Evolutionary conservation across 1,140 invertebrate species (phyloP), one percentile per base, ranked within the genome.

Genomic region (Thaumatotibia leucotreta): DNA sequence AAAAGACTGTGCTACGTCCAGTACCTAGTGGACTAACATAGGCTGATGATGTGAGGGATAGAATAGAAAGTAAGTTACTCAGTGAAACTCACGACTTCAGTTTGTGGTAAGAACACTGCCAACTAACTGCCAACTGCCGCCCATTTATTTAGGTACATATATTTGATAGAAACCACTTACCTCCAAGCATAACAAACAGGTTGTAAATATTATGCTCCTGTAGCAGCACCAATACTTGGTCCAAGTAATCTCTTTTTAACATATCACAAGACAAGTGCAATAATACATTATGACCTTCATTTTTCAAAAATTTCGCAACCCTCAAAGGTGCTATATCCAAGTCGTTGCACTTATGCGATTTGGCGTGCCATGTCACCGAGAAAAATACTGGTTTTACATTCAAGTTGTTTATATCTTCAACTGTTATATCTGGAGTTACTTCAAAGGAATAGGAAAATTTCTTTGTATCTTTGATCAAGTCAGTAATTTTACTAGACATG

Each of bases 281-380:
- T 64, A 88, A 66, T 5, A 91, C 80, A 61, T 80, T 64, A 52
- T 87, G 82, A 24, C 70, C 61, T 67, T 72, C 78, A 14, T 32
- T 73, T 58, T 61, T 79, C 49, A 91, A 73, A 66, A 66, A 52
- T 23, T 64, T 75, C 0, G 81, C 85, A 62, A 81, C 72, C 64
- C 65, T 77, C 29, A 91, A 29, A 0, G 88, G 84, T 14, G 74
- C 64, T 20, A 86, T 85, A 50, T 84, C 76, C 31, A 86, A 75
- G 64, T 73, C 63, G 69, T 75, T 68, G 66, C 79, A 84, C 61
- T 79, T 58, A 61, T 87, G 77, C 8, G 45, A 39, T 31, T 77
- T 81, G 3, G 88, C 81, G 62, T 91, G 88, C 88, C 88, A 91
- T 32, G 88, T 89, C 24, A 91, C 70, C 0, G 86, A 85, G 62